phyloP scores from a whole-genome alignment of 2,888 invertebrate genomes.

The Linnaemya vulpina region DNA sequence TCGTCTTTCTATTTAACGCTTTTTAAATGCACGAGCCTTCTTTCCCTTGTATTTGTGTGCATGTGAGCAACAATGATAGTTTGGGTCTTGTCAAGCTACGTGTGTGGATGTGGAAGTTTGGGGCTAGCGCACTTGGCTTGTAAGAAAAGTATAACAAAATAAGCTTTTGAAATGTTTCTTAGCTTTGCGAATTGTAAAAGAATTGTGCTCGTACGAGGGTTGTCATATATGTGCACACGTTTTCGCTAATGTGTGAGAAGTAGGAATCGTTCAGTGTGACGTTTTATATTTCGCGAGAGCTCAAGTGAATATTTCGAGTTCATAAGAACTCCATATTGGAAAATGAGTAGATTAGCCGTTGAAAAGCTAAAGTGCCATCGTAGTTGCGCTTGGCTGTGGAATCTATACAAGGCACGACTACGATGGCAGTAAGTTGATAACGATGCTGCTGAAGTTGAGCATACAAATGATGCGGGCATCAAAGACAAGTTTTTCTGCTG shows the following conservation, averaged over 20 bases:
- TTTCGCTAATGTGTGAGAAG: too few species aligned
- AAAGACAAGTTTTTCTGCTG: conserved; percentile 6
- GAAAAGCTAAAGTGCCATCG: neutral
- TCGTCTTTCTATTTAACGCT: neutral
- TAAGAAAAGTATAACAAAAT: neutral
- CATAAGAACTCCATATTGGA: neutral
- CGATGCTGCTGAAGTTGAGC: conserved; percentile 21
- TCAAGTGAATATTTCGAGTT: neutral
- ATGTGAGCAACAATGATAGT: neutral
- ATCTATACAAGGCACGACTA: neutral
- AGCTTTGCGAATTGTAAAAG: neutral
- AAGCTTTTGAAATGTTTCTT: neutral
- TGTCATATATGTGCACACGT: neutral
- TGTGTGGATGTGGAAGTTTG: neutral
- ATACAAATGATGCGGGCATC: conserved; percentile 15
- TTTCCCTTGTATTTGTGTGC: neutral
- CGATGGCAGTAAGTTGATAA: conserved; percentile 29
- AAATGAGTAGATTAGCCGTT: conserved; percentile 4
- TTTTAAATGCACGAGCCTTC: neutral
- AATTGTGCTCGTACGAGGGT: neutral
- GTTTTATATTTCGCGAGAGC: neutral
- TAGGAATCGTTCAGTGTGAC: too few species aligned
- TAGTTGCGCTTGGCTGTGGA: neutral
- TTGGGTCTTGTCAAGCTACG: neutral
- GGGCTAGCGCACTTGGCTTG: neutral